These are phyloP conservation scores for Perccottus glenii DNA, from an alignment of 2,113 vertebrate genomes.

Conservation along the genomic window DNA sequence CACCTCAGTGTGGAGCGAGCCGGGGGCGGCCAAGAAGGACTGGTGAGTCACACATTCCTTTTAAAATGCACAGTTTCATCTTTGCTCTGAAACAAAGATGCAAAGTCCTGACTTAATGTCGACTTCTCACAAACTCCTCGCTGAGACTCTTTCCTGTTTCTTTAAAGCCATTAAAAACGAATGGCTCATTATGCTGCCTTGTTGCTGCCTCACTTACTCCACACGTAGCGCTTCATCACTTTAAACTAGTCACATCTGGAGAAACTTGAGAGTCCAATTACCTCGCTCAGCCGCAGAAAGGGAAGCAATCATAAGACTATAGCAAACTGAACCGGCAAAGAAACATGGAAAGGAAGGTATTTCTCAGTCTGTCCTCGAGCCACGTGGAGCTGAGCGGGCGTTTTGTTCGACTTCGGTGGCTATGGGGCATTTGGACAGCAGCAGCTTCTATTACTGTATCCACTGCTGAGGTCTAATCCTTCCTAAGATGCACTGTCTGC, in stretches of 20 bases:
- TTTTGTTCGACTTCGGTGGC: conserved; percentile 46
- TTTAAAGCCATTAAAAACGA: conserved; percentile 30
- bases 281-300: conserved; percentile 48
- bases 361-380: not conserved
- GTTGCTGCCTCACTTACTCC: conserved; percentile 22
- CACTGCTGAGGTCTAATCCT: conserved; percentile 57
- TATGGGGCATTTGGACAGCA: conserved; percentile 30
- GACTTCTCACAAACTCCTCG: not conserved
- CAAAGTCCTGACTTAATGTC: not conserved
- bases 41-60: conserved; percentile 63
- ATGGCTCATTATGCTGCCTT: conserved; percentile 40
- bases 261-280: conserved; percentile 41
- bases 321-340: conserved; percentile 36
- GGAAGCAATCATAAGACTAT: conserved; percentile 46
- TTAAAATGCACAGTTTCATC: not conserved
- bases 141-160: conserved; percentile 10
- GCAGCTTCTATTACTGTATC: conserved; percentile 47
- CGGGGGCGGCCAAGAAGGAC: conserved; percentile 63
- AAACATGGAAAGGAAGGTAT: not conserved
- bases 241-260: conserved; percentile 53
- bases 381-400: conserved; percentile 22
- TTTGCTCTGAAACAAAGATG: not conserved
- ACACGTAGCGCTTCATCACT: conserved; percentile 27
- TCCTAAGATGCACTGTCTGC: conserved; percentile 41
- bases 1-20: conserved; percentile 74